Conservation (phyloP, 2,797 vertebrate genomes). For the Lepidocolaptes lacrymiger region DNA sequence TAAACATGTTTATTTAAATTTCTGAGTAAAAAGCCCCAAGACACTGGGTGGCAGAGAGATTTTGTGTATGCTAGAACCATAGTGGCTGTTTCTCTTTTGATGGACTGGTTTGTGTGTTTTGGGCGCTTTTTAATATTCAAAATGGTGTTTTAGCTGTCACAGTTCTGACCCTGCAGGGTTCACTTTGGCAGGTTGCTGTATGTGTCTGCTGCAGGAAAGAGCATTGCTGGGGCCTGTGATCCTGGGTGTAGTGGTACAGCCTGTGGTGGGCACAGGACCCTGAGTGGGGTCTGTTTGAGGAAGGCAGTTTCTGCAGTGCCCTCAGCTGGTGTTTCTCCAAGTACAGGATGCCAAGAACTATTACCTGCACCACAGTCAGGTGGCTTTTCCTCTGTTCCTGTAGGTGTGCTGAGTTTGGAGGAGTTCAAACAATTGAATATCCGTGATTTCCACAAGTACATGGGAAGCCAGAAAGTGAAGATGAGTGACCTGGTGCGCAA, state of each 20-base stretch:
- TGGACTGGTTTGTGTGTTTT: not conserved
- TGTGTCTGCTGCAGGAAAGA: not conserved
- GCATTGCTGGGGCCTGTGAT: not conserved
- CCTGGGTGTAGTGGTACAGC: rapidly evolving
- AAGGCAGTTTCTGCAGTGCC: not conserved
- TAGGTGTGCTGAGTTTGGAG: conserved; percentile 92
- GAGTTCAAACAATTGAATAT: conserved; percentile 92
- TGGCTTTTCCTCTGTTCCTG: not conserved
- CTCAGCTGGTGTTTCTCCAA: not conserved
- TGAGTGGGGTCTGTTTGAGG: not conserved
- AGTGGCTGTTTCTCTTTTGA: not conserved
- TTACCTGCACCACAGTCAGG: not conserved
- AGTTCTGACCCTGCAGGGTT: not conserved
- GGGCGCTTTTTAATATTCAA: not conserved
- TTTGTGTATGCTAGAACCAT: not conserved
- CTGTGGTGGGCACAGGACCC: not conserved
- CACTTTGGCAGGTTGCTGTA: not conserved
- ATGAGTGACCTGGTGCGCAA: conserved; percentile 94
- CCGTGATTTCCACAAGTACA: conserved; percentile 93
- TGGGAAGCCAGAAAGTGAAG: conserved; percentile 88
- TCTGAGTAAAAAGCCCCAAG: not conserved
- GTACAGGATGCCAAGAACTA: not conserved
- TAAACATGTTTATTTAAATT: not conserved
- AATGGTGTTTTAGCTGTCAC: not conserved
- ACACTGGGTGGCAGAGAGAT: not conserved